These are phyloP conservation scores for Gila orcuttii DNA, from an alignment of 2,113 vertebrate genomes.

Conservation along the genomic window DNA sequence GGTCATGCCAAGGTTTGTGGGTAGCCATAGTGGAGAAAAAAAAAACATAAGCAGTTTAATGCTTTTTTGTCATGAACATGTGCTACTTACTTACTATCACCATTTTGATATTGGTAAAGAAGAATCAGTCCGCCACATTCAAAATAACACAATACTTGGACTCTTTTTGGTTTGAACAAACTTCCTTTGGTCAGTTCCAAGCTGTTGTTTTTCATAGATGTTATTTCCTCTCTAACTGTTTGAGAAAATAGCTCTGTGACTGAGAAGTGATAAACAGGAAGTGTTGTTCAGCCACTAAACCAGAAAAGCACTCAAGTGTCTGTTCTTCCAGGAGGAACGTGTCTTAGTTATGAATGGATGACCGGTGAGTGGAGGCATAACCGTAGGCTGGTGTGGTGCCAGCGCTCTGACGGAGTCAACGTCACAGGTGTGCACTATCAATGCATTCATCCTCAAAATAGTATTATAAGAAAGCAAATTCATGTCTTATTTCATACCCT, in stretches of 20 bases:
- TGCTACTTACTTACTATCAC: neutral
- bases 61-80: neutral
- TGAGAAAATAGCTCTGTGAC: neutral
- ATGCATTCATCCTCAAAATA: neutral
- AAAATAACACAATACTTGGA: neutral
- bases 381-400: constrained; percentile 90
- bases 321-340: constrained; percentile 83
- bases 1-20: constrained; percentile 85
- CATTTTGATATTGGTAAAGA: neutral
- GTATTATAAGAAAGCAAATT: neutral
- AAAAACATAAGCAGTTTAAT: too few species aligned
- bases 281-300: neutral
- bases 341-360: constrained; percentile 91
- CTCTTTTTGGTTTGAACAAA: neutral
- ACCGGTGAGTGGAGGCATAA: constrained; percentile 89
- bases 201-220: neutral
- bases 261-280: constrained; percentile 18
- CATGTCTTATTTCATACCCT: neutral
- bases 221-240: neutral
- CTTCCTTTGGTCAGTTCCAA: neutral
- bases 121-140: neutral
- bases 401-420: constrained; percentile 93
- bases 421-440: constrained; percentile 82
- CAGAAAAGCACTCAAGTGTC: neutral
- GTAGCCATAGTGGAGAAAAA: neutral